Evolutionary conservation across 2,888 invertebrate species (phyloP).

Genomic region (Philopedon plagiatum): DNA sequence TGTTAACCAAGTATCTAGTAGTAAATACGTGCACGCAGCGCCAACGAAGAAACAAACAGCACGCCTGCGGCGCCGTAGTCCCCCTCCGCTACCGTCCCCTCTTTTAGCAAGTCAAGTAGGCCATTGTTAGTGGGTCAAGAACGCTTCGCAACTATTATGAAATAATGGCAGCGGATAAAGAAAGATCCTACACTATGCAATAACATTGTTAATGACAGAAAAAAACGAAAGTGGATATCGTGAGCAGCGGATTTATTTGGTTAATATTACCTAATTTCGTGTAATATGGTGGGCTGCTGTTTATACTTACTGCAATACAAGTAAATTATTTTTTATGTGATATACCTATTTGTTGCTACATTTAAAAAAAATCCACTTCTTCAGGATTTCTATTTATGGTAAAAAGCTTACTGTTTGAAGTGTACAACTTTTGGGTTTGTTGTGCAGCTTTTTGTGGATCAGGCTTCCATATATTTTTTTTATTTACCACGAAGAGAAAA

Average conservation of each 20-base stretch:
- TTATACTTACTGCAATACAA: background rate
- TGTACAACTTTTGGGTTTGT: too few species aligned
- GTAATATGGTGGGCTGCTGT: conserved; percentile 10
- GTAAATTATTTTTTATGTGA: too few species aligned
- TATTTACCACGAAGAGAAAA: too few species aligned
- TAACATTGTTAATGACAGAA: conserved; percentile 18
- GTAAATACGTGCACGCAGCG: conserved; percentile 30
- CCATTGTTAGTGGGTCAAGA: conserved; percentile 68
- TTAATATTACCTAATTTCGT: conserved; percentile 12
- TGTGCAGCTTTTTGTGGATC: too few species aligned
- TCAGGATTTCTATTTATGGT: too few species aligned
- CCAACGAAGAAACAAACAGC: conserved; percentile 31
- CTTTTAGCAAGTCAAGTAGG: conserved; percentile 60
- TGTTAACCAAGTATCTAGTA: conserved; percentile 26
- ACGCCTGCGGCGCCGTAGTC: conserved; percentile 30
- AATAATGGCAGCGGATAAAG: conserved; percentile 43
- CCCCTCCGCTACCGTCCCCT: conserved; percentile 14
- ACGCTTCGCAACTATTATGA: conserved; percentile 55
- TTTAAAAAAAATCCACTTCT: too few species aligned
- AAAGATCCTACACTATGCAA: conserved; percentile 38
- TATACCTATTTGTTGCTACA: too few species aligned
- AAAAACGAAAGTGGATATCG: conserved; percentile 36
- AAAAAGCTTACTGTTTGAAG: too few species aligned
- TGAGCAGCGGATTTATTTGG: conserved; percentile 17
- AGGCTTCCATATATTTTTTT: too few species aligned